Conservation (phyloP, 2,797 vertebrate species). For the Hydrolagus colliei region DNA sequence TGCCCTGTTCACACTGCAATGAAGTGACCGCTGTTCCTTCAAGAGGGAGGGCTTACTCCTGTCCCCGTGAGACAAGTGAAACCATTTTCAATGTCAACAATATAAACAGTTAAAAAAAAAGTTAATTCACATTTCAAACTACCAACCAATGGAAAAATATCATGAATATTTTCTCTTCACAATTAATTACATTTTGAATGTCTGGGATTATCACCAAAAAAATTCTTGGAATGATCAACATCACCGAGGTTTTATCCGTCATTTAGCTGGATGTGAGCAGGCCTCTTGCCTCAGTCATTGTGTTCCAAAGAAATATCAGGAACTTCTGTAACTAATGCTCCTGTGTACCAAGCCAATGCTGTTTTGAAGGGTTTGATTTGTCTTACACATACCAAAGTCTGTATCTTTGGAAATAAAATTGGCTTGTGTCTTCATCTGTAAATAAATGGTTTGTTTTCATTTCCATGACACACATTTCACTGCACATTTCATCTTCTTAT, state of each 20-base stretch:
- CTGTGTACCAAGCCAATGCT: not conserved
- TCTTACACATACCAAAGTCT: constrained; percentile 14
- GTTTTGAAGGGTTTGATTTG: not conserved
- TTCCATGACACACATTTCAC: not conserved
- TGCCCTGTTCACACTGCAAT: constrained; percentile 25
- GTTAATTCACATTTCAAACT: too few relatives aligned
- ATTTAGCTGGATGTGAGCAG: constrained; percentile 26
- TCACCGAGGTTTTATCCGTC: not conserved
- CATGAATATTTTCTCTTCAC: not conserved
- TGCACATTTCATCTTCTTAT: not conserved
- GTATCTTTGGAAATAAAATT: constrained; percentile 30
- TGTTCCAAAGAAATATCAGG: constrained; percentile 24
- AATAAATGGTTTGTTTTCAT: not conserved
- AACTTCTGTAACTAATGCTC: constrained; percentile 4
- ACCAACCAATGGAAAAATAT: too few relatives aligned
- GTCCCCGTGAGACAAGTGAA: not conserved
- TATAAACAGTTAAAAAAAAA: not conserved
- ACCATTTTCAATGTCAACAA: constrained; percentile 10
- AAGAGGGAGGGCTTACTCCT: not conserved
- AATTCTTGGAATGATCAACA: not conserved
- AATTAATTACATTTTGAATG: not conserved
- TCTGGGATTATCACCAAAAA: constrained; percentile 18
- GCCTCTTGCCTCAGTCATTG: constrained; percentile 10
- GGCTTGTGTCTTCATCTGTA: constrained; percentile 18
- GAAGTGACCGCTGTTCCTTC: not conserved